Percentiles rank a stretch among this genome's conserved stretches.
These are phyloP conservation scores for Alosa alosa DNA, from an alignment of 2,113 vertebrate genomes.

Conservation along the genomic window DNA sequence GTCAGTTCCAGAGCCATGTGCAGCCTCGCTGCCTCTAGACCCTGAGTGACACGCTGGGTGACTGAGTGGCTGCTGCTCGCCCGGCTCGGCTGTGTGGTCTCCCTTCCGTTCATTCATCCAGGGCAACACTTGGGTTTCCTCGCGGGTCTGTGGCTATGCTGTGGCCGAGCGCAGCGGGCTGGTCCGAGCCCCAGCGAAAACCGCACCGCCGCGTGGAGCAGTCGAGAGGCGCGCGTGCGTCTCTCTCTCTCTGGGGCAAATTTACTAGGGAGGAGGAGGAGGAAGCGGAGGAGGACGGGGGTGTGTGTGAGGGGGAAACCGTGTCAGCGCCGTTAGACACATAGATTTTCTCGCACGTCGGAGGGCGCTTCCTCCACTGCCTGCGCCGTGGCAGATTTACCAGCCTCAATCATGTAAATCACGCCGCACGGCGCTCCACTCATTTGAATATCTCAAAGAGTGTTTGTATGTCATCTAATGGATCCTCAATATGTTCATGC, in stretches of 20 bases:
- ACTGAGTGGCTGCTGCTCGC: not conserved
- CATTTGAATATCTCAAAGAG: slow-evolving; percentile 50
- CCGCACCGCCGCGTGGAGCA: slow-evolving; percentile 26
- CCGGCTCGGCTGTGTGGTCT: slow-evolving; percentile 45
- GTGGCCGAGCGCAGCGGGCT: slow-evolving; percentile 37
- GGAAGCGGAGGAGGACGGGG: not conserved
- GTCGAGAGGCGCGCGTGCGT: slow-evolving; percentile 20
- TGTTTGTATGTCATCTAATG: slow-evolving; percentile 38
- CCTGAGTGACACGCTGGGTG: slow-evolving; percentile 22
- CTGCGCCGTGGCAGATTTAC: slow-evolving; percentile 48
- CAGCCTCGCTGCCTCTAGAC: not conserved
- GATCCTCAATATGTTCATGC: slow-evolving; percentile 47
- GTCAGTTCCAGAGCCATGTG: slow-evolving; percentile 19
- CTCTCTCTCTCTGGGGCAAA: not conserved
- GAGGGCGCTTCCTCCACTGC: slow-evolving; percentile 35
- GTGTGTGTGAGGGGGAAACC: not conserved
- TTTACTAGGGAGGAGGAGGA: not conserved
- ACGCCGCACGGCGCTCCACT: slow-evolving; percentile 29
- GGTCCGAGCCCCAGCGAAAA: slow-evolving; percentile 35
- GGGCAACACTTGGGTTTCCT: slow-evolving; percentile 40
- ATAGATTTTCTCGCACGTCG: slow-evolving; percentile 34
- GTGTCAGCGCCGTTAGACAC: slow-evolving; percentile 23
- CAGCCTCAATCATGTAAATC: slow-evolving; percentile 45
- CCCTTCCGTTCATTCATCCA: slow-evolving; percentile 28
- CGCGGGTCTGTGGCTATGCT: slow-evolving; percentile 38